Base-by-base conservation (phyloP, 2,113 vertebrate species). In the Stegastes partitus region DNA sequence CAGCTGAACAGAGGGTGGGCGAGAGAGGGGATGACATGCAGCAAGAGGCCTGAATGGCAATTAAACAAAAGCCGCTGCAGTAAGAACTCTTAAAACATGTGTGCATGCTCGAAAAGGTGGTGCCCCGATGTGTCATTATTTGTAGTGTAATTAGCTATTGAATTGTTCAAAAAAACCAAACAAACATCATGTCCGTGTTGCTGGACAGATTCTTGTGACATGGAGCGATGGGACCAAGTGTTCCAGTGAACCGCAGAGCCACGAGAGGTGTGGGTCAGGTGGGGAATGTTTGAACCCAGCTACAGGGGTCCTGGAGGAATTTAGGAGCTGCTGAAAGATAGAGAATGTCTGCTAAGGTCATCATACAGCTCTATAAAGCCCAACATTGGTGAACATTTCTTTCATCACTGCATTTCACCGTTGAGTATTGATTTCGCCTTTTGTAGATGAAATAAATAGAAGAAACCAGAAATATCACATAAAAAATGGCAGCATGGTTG, bases 111-210 rank as follows among this genome's bases (percentile, higher is more conserved):
- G 5, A 31, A 4, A 31, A 31, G 28, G 31, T 9, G 31, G 31
- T 28, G 31, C 7, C 31, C 31, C 31, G 95, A 96, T 93, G 92
- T 94, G 96, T 96, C 95, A 96, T 98, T 96, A 96, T 96, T 97
- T 97, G 95, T 95, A 94, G 93, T 95, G 94, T 96, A 97, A 97
- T 96, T 96, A 96, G 96, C 95, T 96, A 91, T 94, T 94, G 93
- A 95, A 95, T 95, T 61, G 95, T 96, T 93, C 94, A 93, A 95
- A 95, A 96, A 34, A 8, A 95, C 96, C 94, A 93, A 95, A 95
- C 96, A 34, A 8, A 95, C 96, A 94, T 94, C 93, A 96, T 92
- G 93, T 94, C 91, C 92, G 93, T 95, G 95, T 95, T 93, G 82
- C 87, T 83, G 82, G 86, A 87, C 92, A 93, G 92, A 94, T 94